Evolutionary conservation across 2,888 invertebrate genomes (phyloP), one percentile per base, ranked within the genome.

Genomic region (Liopterus haemorrhoidalis): DNA sequence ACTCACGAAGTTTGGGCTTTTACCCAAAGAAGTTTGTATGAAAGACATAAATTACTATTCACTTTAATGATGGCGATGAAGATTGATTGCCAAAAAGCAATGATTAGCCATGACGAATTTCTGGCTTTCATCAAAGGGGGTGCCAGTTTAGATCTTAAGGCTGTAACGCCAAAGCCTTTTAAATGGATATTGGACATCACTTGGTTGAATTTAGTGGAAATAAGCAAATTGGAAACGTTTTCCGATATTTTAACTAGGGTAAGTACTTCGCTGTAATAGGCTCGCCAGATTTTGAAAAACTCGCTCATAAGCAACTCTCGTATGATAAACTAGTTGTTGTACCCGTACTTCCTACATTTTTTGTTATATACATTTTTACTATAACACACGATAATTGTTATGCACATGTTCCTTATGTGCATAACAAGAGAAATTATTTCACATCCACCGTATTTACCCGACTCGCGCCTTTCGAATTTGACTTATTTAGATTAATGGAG

Each of bases 81-180:
- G 71, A 91, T 96, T 52, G 93, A 95, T 66, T 81, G 89, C 53
- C 85, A 92, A 55, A 79, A 82, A 31, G 82, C 79, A 1, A 71
- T 78, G 25, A 86, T 96, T 50, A 83, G 83, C 0, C 89, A 90
- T 57, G 85, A 88, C 32, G 95, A 96, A 67, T 96, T 96, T 64
- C 84, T 89, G 78, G 85, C 88, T 1, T 92, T 96, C 57, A 93
- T 96, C 45, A 96, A 96, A 71, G 95, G 94, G 22, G 95, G 95
- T 1, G 95, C 95, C 6, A 93, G 94, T 0, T 67, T 95, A 46
- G 94, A 95, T 66, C 70, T 95, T 41, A 93, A 94, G 67, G 91
- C 92, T 2, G 94, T 94, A 0, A 74, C 81, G 2, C 90, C 92
- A 0, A 95, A 95, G 68, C 94, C 94, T 1, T 92, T 91, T 60